Evolutionary conservation across 2,113 vertebrate genomes (phyloP).

Genomic region (Hucho hucho): DNA sequence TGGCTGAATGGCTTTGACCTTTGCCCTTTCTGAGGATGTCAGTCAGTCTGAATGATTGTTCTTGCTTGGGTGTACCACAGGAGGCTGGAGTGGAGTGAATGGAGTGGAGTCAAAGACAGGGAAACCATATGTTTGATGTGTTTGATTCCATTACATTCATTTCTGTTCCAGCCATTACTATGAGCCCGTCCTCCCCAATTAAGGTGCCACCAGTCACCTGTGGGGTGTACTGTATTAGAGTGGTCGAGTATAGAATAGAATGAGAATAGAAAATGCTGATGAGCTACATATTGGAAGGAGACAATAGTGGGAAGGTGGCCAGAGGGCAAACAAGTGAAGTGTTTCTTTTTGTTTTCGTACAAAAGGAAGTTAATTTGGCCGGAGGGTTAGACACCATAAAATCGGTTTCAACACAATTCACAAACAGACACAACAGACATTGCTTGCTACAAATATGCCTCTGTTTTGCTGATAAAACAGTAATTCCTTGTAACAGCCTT

Average conservation of each 20-base stretch:
- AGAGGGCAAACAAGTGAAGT: background rate
- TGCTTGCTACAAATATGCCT: background rate
- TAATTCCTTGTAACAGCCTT: slow-evolving; percentile 8
- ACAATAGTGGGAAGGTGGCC: background rate
- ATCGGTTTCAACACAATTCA: background rate
- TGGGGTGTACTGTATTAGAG: background rate
- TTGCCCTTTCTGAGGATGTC: slow-evolving; percentile 20
- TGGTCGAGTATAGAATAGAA: background rate
- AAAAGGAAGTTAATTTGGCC: background rate
- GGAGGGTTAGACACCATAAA: background rate
- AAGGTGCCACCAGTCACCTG: no score
- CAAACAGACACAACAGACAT: background rate
- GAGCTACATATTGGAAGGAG: background rate
- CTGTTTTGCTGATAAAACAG: background rate
- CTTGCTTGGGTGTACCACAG: background rate
- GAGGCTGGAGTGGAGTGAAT: no score
- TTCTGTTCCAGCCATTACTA: no score
- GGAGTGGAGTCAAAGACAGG: no score
- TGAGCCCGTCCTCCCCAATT: no score
- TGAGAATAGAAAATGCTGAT: background rate
- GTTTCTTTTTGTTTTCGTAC: background rate
- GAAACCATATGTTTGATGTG: no score
- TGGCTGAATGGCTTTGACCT: slow-evolving; percentile 40
- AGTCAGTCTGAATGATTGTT: slow-evolving; percentile 10
- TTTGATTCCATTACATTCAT: no score